Evolutionary conservation across 2,888 invertebrate genomes (phyloP).

Genomic region (Ophioninae sp.): DNA sequence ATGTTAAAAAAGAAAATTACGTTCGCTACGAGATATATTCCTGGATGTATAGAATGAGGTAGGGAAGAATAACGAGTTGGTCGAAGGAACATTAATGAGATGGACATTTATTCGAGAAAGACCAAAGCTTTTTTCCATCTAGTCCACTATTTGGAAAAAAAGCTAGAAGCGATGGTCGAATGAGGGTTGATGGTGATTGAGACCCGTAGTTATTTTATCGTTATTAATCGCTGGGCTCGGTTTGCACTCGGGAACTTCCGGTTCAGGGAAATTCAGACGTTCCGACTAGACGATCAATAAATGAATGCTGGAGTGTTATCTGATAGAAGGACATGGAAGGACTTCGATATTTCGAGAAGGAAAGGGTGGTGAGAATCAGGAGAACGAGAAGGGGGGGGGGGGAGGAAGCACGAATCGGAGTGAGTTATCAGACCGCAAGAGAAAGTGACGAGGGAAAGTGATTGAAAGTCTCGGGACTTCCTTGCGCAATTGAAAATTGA

Average conservation of each 20-base stretch:
- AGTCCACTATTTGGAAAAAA: constrained; percentile 7
- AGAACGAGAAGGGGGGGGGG: background rate
- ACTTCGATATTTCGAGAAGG: background rate
- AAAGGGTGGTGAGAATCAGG: background rate
- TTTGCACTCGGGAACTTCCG: background rate
- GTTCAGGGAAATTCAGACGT: constrained; percentile 17
- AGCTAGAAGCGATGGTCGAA: background rate
- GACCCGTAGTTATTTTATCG: constrained; percentile 38
- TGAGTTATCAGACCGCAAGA: background rate
- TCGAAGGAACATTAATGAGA: constrained; percentile 50
- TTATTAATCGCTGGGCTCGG: constrained; percentile 46
- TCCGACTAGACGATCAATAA: constrained; percentile 15
- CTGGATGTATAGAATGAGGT: background rate
- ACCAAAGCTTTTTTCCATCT: background rate
- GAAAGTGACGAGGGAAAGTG: background rate
- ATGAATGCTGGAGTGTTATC: constrained; percentile 5
- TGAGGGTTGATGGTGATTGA: constrained; percentile 12
- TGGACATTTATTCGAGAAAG: constrained; percentile 52
- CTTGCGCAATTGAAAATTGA: background rate
- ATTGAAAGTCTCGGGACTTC: background rate
- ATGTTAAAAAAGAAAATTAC: constrained; percentile 3
- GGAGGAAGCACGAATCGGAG: too few relatives aligned
- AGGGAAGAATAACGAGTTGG: constrained; percentile 11
- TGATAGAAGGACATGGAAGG: background rate
- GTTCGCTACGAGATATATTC: background rate